Evolutionary conservation across 2,113 vertebrate genomes (phyloP).

Genomic region (Procapra przewalskii): DNA sequence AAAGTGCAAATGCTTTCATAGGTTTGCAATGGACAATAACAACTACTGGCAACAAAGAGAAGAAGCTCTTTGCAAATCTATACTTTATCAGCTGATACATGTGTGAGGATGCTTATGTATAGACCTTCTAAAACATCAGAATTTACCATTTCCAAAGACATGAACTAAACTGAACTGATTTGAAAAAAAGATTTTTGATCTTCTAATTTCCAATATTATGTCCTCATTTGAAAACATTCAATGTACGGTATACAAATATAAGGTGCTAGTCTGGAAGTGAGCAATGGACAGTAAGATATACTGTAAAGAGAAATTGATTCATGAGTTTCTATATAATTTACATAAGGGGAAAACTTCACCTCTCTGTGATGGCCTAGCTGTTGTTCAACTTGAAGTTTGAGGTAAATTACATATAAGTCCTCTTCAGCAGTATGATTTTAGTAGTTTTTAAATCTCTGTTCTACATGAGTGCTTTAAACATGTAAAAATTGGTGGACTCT

Average conservation of each 20-base stretch:
- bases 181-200: neutral
- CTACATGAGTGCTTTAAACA: neutral
- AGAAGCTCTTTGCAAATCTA: neutral
- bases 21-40: neutral
- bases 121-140: neutral
- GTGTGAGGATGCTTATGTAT: neutral
- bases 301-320: neutral
- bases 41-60: neutral
- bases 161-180: neutral
- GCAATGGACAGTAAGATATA: neutral
- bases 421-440: neutral
- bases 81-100: neutral
- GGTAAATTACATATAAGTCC: neutral
- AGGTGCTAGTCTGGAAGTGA: neutral
- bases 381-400: conserved; percentile 17
- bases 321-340: neutral
- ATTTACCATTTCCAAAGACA: neutral
- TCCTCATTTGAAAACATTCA: neutral
- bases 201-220: conserved; percentile 32
- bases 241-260: neutral
- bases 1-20: conserved; percentile 48
- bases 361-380: neutral
- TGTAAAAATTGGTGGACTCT: neutral
- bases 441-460: neutral
- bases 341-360: neutral